These are phyloP conservation scores for Barbus barbus DNA, from an alignment of 2,113 vertebrate species.

Conservation along the genomic window DNA sequence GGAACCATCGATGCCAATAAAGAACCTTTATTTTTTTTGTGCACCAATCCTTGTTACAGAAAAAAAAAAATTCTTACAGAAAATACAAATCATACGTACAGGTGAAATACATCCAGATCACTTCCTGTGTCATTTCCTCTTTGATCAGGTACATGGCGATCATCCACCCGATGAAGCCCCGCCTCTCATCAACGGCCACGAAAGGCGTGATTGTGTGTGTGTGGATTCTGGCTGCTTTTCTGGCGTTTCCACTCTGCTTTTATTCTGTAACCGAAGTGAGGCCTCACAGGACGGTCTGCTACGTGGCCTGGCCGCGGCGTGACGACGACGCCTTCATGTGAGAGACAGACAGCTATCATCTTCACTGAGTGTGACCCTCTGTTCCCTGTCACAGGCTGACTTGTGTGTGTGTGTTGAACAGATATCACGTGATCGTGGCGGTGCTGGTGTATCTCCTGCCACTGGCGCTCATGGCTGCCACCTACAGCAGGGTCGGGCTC, in stretches of 20 bases:
- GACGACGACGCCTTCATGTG: constrained; percentile 38
- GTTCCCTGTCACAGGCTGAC: not conserved
- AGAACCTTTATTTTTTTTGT: no score
- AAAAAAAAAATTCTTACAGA: no score
- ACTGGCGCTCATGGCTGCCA: constrained; percentile 55
- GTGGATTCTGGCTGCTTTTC: constrained; percentile 79
- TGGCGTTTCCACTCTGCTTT: constrained; percentile 80
- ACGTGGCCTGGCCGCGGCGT: constrained; percentile 76
- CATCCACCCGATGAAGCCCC: constrained; percentile 82
- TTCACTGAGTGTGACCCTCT: not conserved
- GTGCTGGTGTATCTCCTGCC: constrained; percentile 62
- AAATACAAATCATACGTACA: no score
- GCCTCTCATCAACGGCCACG: constrained; percentile 77
- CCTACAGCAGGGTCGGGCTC: constrained; percentile 56
- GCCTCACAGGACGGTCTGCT: constrained; percentile 74
- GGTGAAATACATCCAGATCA: not conserved
- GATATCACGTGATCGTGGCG: constrained; percentile 57
- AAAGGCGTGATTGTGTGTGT: constrained; percentile 76
- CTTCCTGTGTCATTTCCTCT: constrained; percentile 38
- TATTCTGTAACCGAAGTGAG: constrained; percentile 70
- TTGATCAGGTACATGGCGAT: constrained; percentile 83
- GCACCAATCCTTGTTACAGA: no score
- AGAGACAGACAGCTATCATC: not conserved
- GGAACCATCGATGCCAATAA: no score
- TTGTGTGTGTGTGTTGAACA: constrained; percentile 26